These are phyloP conservation scores for Cosmorhoe ocellata DNA, from an alignment of 2,888 invertebrate genomes.

Conservation along the genomic window DNA sequence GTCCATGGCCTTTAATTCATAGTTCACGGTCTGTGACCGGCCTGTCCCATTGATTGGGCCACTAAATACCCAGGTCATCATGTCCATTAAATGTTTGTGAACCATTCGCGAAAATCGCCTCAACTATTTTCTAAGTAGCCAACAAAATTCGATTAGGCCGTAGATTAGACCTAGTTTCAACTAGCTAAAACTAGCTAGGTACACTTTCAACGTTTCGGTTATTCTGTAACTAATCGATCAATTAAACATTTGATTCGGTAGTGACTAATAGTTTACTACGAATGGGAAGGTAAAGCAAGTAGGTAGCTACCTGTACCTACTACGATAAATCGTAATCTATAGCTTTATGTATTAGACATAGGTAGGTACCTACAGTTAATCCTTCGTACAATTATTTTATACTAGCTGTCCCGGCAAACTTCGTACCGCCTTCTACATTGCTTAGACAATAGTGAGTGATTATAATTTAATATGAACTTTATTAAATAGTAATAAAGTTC, in stretches of 20 bases:
- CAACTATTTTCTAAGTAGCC: background rate
- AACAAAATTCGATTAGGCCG: too few species aligned
- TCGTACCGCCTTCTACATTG: too few species aligned
- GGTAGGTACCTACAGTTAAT: too few species aligned
- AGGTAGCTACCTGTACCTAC: too few species aligned
- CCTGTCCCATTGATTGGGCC: slow-evolving; percentile 8
- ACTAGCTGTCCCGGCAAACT: too few species aligned
- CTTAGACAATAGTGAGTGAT: too few species aligned
- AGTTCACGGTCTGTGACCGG: background rate
- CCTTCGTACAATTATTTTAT: too few species aligned
- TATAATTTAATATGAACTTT: too few species aligned
- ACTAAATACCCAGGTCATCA: slow-evolving; percentile 7
- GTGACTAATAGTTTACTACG: background rate
- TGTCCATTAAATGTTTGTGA: background rate
- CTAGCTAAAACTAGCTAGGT: background rate
- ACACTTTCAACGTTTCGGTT: background rate
- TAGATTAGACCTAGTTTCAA: background rate
- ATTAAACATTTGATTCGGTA: background rate
- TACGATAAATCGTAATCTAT: too few species aligned
- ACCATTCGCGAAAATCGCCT: background rate
- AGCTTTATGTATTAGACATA: too few species aligned
- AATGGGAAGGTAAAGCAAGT: too few species aligned
- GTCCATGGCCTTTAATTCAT: background rate
- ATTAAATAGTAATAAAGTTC: too few species aligned
- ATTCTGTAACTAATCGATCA: background rate